Evolutionary conservation across 2,888 invertebrate species (phyloP).

Genomic region (Shargacucullia verbasci): DNA sequence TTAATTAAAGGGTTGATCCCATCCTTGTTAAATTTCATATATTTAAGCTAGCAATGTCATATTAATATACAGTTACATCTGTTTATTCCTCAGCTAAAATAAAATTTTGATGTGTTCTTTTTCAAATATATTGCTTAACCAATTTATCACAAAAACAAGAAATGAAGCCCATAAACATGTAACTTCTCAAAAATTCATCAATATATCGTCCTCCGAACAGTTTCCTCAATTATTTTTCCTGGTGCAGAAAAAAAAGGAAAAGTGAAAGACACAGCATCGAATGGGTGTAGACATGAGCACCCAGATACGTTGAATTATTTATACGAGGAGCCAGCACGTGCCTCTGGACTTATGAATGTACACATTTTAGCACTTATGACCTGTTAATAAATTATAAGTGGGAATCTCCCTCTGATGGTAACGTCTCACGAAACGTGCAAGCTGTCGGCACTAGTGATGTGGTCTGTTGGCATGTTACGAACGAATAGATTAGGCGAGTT

Average conservation of each 20-base stretch:
- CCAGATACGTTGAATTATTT: conserved; percentile 79
- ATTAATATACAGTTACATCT: conserved; percentile 12
- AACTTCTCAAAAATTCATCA: conserved; percentile 47
- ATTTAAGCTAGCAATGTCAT: conserved; percentile 14
- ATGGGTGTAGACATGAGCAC: conserved; percentile 66
- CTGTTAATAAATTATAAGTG: conserved; percentile 87
- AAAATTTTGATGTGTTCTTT: neutral
- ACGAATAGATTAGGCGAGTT: conserved; percentile 1
- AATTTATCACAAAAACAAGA: conserved; percentile 7
- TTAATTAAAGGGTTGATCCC: conserved; percentile 41
- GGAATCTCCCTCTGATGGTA: conserved; percentile 74
- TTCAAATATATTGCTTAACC: neutral
- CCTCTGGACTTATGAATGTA: conserved; percentile 83
- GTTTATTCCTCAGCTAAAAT: conserved; percentile 1
- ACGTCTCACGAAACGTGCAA: conserved; percentile 72
- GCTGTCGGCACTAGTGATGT: conserved; percentile 39
- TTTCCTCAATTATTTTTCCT: conserved; percentile 64
- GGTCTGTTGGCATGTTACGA: conserved; percentile 12
- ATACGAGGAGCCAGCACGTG: conserved; percentile 74
- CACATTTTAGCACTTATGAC: conserved; percentile 88
- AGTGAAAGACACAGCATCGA: conserved; percentile 70
- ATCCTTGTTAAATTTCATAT: conserved; percentile 19
- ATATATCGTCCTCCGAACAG: conserved; percentile 30
- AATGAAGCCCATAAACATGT: neutral
- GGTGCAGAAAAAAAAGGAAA: conserved; percentile 59